Base-by-base conservation (phyloP, 2,797 vertebrate species). In the Tarsius wallacei region DNA sequence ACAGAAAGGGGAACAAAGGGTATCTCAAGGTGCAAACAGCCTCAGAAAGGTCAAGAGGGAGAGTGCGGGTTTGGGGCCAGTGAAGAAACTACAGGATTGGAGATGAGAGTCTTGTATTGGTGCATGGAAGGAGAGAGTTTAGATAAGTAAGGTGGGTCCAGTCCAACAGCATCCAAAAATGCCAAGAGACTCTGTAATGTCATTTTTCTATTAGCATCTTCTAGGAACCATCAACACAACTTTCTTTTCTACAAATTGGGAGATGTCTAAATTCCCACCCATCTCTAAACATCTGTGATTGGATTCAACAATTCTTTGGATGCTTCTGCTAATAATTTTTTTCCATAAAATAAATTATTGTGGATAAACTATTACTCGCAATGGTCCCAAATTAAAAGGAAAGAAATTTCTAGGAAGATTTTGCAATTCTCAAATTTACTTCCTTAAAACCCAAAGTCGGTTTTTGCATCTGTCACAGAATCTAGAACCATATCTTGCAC, bases 221-320 rank as follows among this genome's bases (percentile, higher is more conserved):
- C 42, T 42, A 5, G 71, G 53, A 96, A 70, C 13, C 36, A 90
- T 64, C 90, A 74, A 82, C 31, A 84, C 24, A 68, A 83, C 11
- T 84, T 93, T 42, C 36, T 84, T 81, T 78, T 86, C 93, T 82
- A 9, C 57, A 81, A 55, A 42, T 36, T 78, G 2, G 91, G n/a
- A 73, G 31, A 85, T 36, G 21, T 63, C 26, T 94, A 47, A 55
- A 4, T 80, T 87, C 42, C 63, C 13, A 47, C 57, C n/a, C 19
- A n/a, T 55, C 68, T 96, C 57, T 94, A 81, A 59, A 77, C 42
- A 57, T 93, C 74, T 74, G 4, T 71, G n/a, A 24, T 76, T 96
- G 73, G 81, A 90, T 49, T 94, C 36, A 87, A 47, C 26, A 93
- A n/a, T 90, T 76, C 26, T 70, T 5, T 78, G 76, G 12, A 26